Evolutionary conservation across 2,888 invertebrate species (phyloP), one percentile per base, ranked within the genome.

Genomic region (Volucella zonaria): DNA sequence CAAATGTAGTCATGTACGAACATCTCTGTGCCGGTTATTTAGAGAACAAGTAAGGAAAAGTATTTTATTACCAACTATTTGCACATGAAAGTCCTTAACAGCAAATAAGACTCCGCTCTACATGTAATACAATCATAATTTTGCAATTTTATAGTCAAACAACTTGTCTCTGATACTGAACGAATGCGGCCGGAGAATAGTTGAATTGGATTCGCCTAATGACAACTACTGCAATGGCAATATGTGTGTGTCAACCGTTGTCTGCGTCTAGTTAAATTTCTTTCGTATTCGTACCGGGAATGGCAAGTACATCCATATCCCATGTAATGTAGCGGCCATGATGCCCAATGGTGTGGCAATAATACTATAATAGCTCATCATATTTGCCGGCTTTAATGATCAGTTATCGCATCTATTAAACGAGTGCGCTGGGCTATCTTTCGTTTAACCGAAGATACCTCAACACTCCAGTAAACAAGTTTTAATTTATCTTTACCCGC

Each of bases 321-420:
- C 70, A 81, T 85, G 85, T 81, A 73, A 81, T 77, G 77, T 42
- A 81, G 81, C 85, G 67, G 85, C 83, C 83, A 75, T 80, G 80
- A 83, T 83, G 74, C 83, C 67, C 67, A 80, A 61, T 85, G 71
- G 83, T 75, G 85, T 81, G 85, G 85, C 76, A 71, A 76, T 85
- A 85, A 85, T 81, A 85, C 76, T 67, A 76, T 85, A 85, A 85
- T 81, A 85, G 81, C 85, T 85, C 85, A 73, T 81, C 81, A 81
- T 85, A 77, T 81, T 81, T 80, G 80, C 76, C 52, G 52, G 71
- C 42, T 67, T 11, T 42, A 4, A 51, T 31, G 51, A 56, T 49
- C 31, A 62, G 62, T 58, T 64, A 78, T 79, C 79, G 59, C 59
- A 68, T 58, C 74, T 83, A 75, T 79, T 75, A 71, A 67, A 85